Evolutionary conservation across 2,888 invertebrate species (phyloP), one percentile per base, ranked within the genome.

Genomic region (Drosophila hamatofila): DNA sequence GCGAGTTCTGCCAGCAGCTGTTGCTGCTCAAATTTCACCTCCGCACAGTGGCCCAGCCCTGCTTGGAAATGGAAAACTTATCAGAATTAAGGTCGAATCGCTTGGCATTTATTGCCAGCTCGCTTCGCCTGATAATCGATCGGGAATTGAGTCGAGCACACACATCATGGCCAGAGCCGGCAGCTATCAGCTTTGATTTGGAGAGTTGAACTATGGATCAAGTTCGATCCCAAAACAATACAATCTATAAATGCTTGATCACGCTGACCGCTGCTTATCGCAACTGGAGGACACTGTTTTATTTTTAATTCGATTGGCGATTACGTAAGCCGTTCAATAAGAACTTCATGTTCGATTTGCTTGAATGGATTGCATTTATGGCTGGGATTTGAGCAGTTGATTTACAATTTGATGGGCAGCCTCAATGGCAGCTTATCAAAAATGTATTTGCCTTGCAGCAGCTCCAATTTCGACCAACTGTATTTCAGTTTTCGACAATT

Each of bases 1-100:
- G 73, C 69, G 55, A 72, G 72, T 62, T 65, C 66, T 27, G 33
- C 49, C 65, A 72, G 62, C 84, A 81, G 84, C 72, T 81, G 79
- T 69, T 59, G 66, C 75, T 60, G 27, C 62, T 51, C 37, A 61
- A 68, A 81, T 64, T 81, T 65, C 39, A 62, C 68, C 78, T 73
- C 58, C 25, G 79, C 70, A 78, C 79, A 63, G 75, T 76, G 78
- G 42, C 49, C 16, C 49, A 2, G 23, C 41, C 18, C 7, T 21
- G n/a, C 16, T 6, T 4, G 9, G 54, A 61, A 39, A 67, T 9
- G 3, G 54, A 59, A 39, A 62, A 30, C 58, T 16, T 39, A 33
- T 44, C 18, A 46, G 55, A 60, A 37, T n/a, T 3, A 25, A 23
- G 4, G 27, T 48, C 8, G 48, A n/a, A 11, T 48, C 48, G 30